These are phyloP conservation scores for Amphipyra tragopoginis DNA, from an alignment of 2,888 invertebrate species.

Conservation along the genomic window DNA sequence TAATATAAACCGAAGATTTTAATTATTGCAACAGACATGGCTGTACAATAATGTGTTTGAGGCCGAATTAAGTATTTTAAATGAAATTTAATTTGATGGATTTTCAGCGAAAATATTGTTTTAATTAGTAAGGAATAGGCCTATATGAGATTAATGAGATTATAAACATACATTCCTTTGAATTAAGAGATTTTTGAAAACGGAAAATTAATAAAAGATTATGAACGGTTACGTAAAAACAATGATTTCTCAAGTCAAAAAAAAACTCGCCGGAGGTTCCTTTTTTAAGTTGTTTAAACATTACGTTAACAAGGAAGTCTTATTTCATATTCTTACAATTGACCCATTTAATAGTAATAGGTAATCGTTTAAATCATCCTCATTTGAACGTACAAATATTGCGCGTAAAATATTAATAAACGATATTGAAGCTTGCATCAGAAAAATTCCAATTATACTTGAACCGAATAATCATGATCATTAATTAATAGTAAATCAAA, in stretches of 20 bases:
- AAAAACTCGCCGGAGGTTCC: too few species aligned
- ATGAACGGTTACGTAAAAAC: too few species aligned
- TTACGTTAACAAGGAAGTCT: too few species aligned
- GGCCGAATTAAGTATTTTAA: constrained; percentile 33
- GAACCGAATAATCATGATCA: constrained; percentile 9
- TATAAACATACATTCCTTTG: neutral
- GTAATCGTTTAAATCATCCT: too few species aligned
- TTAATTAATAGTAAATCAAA: constrained; percentile 21
- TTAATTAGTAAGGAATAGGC: constrained; percentile 1
- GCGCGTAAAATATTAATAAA: too few species aligned
- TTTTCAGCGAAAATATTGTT: constrained; percentile 14
- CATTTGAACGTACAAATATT: too few species aligned
- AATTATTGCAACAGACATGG: neutral
- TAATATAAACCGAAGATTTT: constrained; percentile 8
- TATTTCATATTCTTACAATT: too few species aligned
- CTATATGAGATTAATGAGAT: constrained; percentile 13
- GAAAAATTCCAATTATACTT: constrained; percentile 18
- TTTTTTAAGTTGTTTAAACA: too few species aligned
- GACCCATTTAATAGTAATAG: too few species aligned
- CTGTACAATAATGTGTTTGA: constrained; percentile 8
- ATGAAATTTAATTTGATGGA: constrained; percentile 20
- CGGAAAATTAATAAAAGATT: neutral
- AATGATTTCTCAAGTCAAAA: too few species aligned
- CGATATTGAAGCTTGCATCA: constrained; percentile 20
- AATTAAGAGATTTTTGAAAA: neutral